Percentiles rank a stretch among this genome's conserved stretches.
Conservation (phyloP, 2,797 vertebrate species). For the Champsocephalus esox region DNA sequence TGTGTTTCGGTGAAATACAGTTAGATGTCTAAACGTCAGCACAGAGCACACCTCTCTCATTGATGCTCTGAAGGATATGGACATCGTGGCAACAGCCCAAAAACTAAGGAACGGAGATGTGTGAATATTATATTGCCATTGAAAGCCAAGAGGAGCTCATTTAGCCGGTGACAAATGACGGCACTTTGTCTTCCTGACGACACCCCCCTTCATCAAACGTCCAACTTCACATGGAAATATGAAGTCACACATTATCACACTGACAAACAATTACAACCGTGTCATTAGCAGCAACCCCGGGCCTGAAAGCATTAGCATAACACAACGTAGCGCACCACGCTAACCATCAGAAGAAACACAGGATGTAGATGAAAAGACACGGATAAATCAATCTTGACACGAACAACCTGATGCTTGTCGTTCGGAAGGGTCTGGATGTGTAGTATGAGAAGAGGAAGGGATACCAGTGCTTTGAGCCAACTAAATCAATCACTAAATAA, state of each 20-base stretch:
- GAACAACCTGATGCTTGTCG: constrained; percentile 63
- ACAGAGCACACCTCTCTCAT: constrained; percentile 36
- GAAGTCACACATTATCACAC: constrained; percentile 92
- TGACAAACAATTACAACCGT: constrained; percentile 97
- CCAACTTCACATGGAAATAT: constrained; percentile 93
- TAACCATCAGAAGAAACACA: constrained; percentile 69
- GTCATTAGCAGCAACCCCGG: constrained; percentile 94
- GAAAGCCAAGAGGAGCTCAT: constrained; percentile 82
- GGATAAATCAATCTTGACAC: constrained; percentile 71
- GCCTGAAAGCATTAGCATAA: constrained; percentile 87
- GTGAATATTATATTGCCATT: constrained; percentile 50
- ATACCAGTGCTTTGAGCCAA: constrained; percentile 31
- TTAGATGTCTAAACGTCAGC: constrained; percentile 70
- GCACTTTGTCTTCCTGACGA: constrained; percentile 94
- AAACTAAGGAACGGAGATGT: constrained; percentile 27
- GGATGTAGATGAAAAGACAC: constrained; percentile 68
- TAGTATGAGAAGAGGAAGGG: constrained; percentile 16
- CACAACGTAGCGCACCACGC: constrained; percentile 70
- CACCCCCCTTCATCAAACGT: constrained; percentile 95
- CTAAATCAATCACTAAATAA: constrained; percentile 60
- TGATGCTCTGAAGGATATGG: constrained; percentile 27
- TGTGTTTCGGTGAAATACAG: constrained; percentile 74
- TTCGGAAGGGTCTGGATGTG: constrained; percentile 44
- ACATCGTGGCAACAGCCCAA: constrained; percentile 41
- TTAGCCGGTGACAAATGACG: constrained; percentile 93